phyloP scores from a whole-genome alignment of 2,888 invertebrate genomes.

The Escarpia spicata region DNA sequence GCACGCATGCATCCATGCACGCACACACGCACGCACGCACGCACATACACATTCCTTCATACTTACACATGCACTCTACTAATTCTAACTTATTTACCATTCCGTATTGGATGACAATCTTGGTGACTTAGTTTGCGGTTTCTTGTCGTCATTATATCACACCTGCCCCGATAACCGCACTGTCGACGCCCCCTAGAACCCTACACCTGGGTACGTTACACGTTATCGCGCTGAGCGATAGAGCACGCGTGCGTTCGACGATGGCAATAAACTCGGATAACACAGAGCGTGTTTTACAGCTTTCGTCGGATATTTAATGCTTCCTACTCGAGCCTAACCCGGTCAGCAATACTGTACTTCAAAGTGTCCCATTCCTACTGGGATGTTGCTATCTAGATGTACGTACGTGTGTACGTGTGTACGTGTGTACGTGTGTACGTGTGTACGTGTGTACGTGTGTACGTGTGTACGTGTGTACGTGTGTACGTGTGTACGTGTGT shows the following conservation, averaged over 20 bases:
- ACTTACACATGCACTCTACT: too few relatives aligned
- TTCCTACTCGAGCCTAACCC: not conserved
- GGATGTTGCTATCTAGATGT: not conserved
- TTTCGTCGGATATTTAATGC: not conserved
- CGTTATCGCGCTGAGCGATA: not conserved
- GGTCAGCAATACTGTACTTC: not conserved
- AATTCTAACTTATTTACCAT: not conserved
- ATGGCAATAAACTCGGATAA: constrained; percentile 3
- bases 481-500: too few relatives aligned
- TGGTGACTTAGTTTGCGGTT: not conserved
- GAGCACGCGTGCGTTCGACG: not conserved
- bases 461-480: too few relatives aligned
- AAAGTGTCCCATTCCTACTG: not conserved
- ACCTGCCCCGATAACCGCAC: not conserved
- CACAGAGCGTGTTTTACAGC: not conserved
- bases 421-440: too few relatives aligned
- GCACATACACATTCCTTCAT: too few relatives aligned
- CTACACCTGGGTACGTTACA: not conserved
- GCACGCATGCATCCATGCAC: not conserved
- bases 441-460: too few relatives aligned
- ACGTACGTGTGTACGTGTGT: too few relatives aligned
- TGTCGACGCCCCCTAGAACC: not conserved
- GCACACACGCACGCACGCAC: not conserved
- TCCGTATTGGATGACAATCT: not conserved
- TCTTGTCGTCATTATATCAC: not conserved